phyloP scores from a whole-genome alignment of 2,797 vertebrate genomes.

The Spinus olivaceus region DNA sequence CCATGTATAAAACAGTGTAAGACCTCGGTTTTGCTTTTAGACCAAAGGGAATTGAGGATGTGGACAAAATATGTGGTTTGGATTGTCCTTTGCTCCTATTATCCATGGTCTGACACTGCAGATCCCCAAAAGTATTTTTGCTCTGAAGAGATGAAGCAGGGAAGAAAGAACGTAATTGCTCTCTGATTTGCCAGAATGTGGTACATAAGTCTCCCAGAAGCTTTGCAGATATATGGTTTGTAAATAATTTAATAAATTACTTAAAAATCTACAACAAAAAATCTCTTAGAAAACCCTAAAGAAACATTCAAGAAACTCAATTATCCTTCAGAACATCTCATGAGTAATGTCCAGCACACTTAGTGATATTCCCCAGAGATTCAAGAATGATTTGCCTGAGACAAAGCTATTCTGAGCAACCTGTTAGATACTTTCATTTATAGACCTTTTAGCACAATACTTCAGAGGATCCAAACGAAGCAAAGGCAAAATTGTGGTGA shows the following conservation, averaged over 20 bases:
- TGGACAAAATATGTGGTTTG: fast-evolving
- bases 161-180: neutral
- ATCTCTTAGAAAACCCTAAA: neutral
- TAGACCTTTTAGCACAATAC: neutral
- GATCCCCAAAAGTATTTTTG: neutral
- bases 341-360: neutral
- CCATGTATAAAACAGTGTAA: neutral
- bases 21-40: neutral
- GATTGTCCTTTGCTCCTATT: neutral
- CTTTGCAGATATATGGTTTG: neutral
- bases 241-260: neutral
- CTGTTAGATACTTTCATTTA: neutral
- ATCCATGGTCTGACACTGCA: neutral
- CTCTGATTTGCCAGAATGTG: neutral
- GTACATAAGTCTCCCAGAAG: neutral
- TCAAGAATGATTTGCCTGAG: neutral
- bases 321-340: neutral
- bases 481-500: neutral
- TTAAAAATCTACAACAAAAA: neutral
- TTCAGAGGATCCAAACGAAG: neutral
- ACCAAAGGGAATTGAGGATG: neutral
- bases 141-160: neutral
- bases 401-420: neutral
- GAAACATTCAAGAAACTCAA: neutral
- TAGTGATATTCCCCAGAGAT: neutral